Conservation (phyloP, 2,888 invertebrate genomes). For the Parasteatoda lunata region DNA sequence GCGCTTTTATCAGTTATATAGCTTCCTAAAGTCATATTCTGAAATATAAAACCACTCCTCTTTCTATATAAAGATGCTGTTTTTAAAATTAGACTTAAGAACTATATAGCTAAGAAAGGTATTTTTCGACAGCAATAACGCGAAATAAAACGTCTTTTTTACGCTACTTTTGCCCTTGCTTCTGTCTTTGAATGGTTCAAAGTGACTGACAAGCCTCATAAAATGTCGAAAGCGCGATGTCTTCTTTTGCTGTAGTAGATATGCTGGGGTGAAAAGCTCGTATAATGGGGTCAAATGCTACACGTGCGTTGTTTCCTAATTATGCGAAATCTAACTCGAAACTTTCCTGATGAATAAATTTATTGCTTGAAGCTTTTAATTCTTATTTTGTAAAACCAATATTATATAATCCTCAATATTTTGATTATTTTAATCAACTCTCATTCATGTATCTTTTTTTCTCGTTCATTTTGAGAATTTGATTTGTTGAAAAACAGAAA, state of each 20-base stretch:
- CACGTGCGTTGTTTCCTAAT: conserved; percentile 25
- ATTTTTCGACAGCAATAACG: conserved; percentile 16
- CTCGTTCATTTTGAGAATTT: too few relatives aligned
- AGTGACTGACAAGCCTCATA: conserved; percentile 49
- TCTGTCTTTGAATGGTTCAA: conserved; percentile 32
- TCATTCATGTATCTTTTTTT: too few relatives aligned
- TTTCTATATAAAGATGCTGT: conserved; percentile 2
- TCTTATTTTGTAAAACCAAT: too few relatives aligned
- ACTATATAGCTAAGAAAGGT: conserved; percentile 4
- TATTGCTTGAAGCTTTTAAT: too few relatives aligned
- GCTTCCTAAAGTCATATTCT: conserved; percentile 44
- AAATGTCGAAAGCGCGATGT: conserved; percentile 39
- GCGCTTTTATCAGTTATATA: conserved; percentile 48
- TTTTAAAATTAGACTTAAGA: conserved; percentile 37
- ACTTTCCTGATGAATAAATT: too few relatives aligned
- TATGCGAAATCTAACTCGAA: not conserved
- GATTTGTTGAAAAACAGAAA: too few relatives aligned
- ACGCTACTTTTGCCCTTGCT: conserved; percentile 17
- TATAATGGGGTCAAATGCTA: conserved; percentile 44
- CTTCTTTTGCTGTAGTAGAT: conserved; percentile 20
- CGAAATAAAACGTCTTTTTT: conserved; percentile 19
- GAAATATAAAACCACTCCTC: conserved; percentile 42
- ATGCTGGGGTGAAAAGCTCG: conserved; percentile 13
- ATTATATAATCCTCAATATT: too few relatives aligned
- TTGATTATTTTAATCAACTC: too few relatives aligned